Conservation (phyloP, 2,888 invertebrate species). For the Neoitamus cyanurus region DNA sequence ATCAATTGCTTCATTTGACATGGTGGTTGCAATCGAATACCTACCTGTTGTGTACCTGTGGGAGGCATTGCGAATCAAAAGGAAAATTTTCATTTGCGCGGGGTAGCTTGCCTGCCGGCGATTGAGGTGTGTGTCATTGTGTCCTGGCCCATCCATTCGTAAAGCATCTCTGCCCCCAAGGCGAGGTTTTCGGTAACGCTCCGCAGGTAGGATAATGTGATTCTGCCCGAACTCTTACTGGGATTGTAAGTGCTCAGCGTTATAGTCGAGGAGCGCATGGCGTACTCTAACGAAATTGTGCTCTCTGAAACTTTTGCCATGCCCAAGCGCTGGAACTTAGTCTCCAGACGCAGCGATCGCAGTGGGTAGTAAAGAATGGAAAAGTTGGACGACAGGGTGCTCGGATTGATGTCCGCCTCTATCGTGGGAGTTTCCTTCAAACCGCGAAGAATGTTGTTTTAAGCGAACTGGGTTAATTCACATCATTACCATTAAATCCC, state of each 20-base stretch:
- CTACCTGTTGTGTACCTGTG: conserved; percentile 59
- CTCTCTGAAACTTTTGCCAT: conserved; percentile 57
- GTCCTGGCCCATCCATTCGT: conserved; percentile 61
- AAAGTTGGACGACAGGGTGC: conserved; percentile 62
- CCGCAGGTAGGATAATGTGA: conserved; percentile 62
- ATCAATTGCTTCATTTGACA: conserved; percentile 62
- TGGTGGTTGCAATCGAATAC: conserved; percentile 60
- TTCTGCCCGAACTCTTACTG: conserved; percentile 58
- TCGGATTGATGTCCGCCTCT: conserved; percentile 63
- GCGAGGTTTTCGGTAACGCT: conserved; percentile 61
- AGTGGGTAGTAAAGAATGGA: conserved; percentile 61
- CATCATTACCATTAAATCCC: conserved; percentile 61
- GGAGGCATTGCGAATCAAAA: background rate
- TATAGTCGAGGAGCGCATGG: conserved; percentile 59
- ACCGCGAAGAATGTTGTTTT: background rate
- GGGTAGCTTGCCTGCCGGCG: conserved; percentile 56
- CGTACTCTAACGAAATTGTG: conserved; percentile 59
- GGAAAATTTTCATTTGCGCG: conserved; percentile 52
- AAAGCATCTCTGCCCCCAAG: conserved; percentile 61
- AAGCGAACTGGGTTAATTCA: background rate
- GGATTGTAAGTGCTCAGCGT: conserved; percentile 61
- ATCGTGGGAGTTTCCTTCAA: conserved; percentile 62
- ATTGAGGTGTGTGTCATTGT: conserved; percentile 59
- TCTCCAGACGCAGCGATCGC: conserved; percentile 55
- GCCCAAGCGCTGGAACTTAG: conserved; percentile 58